phyloP scores from a whole-genome alignment of 1,140 invertebrate species.

The Halyomorpha halys region DNA sequence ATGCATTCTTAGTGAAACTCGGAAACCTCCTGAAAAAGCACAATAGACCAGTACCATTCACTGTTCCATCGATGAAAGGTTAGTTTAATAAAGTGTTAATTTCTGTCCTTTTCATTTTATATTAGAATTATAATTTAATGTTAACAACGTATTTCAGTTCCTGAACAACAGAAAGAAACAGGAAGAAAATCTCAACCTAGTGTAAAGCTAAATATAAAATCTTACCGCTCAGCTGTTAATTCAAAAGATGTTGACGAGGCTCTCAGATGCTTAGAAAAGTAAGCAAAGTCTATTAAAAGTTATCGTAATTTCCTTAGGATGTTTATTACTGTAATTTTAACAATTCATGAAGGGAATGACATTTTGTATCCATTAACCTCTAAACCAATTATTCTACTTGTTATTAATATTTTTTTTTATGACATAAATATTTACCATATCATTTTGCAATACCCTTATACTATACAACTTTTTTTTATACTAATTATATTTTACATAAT shows the following conservation, averaged over 20 bases:
- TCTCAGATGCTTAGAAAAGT: slow-evolving; percentile 39
- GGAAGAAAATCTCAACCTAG: too few species aligned
- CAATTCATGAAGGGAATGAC: slow-evolving; percentile 28
- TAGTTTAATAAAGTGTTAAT: neutral
- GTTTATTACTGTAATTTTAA: neutral
- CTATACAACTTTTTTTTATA: too few species aligned
- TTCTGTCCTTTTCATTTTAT: neutral
- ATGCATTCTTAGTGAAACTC: slow-evolving; percentile 53
- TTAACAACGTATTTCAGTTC: neutral
- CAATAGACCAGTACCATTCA: slow-evolving; percentile 54
- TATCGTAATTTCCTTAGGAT: neutral
- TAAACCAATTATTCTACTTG: too few species aligned
- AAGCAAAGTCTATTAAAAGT: slow-evolving; percentile 29
- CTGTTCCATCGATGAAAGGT: slow-evolving; percentile 22
- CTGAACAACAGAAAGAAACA: neutral
- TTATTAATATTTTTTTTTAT: too few species aligned
- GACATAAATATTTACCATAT: too few species aligned
- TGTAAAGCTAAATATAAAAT: slow-evolving; percentile 23
- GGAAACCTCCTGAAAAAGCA: slow-evolving; percentile 53
- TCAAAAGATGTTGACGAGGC: slow-evolving; percentile 42
- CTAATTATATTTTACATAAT: too few species aligned
- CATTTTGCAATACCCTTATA: too few species aligned
- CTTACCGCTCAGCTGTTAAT: slow-evolving; percentile 37
- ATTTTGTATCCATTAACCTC: too few species aligned
- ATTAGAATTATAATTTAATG: neutral